Evolutionary conservation across 2,797 vertebrate species (phyloP).

Genomic region (Antrozous pallidus): DNA sequence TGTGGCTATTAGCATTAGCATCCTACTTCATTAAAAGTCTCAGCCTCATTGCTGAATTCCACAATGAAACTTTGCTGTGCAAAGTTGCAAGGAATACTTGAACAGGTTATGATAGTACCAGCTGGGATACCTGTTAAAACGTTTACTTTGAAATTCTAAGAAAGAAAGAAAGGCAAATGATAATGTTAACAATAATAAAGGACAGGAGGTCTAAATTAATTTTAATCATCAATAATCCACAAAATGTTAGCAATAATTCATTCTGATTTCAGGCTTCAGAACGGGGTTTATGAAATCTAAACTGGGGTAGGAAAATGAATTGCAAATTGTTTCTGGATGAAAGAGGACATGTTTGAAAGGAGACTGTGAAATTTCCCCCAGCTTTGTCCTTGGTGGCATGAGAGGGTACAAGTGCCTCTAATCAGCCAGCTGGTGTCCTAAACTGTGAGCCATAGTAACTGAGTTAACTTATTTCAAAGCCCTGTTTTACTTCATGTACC

Average conservation of each 20-base stretch:
- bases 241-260: background rate
- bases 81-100: slow-evolving; percentile 71
- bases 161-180: background rate
- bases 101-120: slow-evolving; percentile 33
- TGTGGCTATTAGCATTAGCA: background rate
- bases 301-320: background rate
- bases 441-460: background rate
- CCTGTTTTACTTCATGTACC: slow-evolving; percentile 24
- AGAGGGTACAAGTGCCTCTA: background rate
- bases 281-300: background rate
- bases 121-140: background rate
- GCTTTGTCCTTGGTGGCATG: background rate
- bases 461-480: background rate
- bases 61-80: slow-evolving; percentile 36
- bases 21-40: slow-evolving; percentile 21
- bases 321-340: background rate
- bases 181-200: slow-evolving; percentile 20
- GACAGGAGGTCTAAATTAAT: background rate
- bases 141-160: background rate
- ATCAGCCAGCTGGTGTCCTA: background rate
- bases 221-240: background rate
- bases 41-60: slow-evolving; percentile 69
- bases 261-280: background rate
- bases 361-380: background rate
- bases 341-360: background rate